Percentiles rank a stretch among this genome's conserved stretches.
These are phyloP conservation scores for Natrix natrix DNA, from an alignment of 2,797 vertebrate species.

Conservation along the genomic window DNA sequence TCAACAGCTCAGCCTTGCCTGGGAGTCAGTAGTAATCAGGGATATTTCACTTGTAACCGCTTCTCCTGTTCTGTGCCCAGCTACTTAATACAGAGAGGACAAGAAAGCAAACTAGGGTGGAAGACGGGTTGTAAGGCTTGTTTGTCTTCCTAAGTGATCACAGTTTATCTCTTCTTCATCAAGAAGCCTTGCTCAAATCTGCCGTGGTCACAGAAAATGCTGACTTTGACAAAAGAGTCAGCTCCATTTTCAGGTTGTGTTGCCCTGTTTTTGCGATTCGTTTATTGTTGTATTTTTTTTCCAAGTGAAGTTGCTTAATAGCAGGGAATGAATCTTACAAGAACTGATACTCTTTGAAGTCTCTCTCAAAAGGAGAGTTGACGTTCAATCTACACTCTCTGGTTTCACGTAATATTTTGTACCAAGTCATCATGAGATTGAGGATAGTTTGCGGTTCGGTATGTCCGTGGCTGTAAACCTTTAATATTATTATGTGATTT, in stretches of 20 bases:
- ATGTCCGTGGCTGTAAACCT: too few relatives aligned
- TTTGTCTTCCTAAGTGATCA: neutral
- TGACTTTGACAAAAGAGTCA: neutral
- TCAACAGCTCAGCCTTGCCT: neutral
- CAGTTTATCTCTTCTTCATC: neutral
- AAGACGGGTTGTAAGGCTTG: neutral
- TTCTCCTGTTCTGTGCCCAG: too few relatives aligned
- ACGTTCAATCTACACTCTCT: neutral
- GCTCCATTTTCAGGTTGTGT: conserved; percentile 2
- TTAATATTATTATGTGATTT: neutral
- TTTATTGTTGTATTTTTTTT: neutral
- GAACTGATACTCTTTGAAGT: neutral
- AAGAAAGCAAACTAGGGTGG: neutral
- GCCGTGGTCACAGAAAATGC: neutral
- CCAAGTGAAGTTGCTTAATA: neutral
- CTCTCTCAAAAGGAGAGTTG: neutral
- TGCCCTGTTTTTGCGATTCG: neutral
- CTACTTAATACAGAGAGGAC: neutral
- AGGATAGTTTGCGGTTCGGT: neutral
- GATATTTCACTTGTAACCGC: too few relatives aligned
- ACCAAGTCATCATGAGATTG: neutral
- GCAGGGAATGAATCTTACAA: neutral
- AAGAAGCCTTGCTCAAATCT: neutral
- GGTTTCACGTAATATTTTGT: neutral
- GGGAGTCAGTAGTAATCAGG: neutral